Percentiles rank a stretch among this genome's conserved stretches.
Conservation (phyloP, 2,113 vertebrate species). For the Sphaerodactylus townsendi region DNA sequence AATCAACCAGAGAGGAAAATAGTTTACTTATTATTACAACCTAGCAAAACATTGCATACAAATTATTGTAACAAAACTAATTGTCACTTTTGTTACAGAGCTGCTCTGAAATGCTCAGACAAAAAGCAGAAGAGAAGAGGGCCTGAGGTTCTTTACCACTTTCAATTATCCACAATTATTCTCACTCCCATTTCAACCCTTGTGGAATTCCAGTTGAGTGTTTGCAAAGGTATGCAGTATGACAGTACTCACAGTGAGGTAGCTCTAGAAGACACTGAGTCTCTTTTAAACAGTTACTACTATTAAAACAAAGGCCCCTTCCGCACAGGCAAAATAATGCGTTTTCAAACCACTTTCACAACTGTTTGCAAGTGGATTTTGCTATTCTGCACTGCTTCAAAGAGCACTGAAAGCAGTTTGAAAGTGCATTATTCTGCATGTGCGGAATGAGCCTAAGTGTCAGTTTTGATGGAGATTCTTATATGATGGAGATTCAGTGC, state of each 20-base stretch:
- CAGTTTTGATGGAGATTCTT: too few relatives aligned
- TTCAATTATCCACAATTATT: neutral
- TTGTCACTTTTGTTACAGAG: neutral
- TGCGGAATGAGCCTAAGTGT: too few relatives aligned
- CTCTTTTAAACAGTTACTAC: fast-evolving
- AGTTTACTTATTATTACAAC: neutral
- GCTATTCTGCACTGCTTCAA: too few relatives aligned
- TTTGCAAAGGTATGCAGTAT: neutral
- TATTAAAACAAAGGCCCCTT: neutral
- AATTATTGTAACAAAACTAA: neutral
- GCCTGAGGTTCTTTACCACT: neutral
- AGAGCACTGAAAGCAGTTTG: too few relatives aligned
- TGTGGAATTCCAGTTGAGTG: neutral
- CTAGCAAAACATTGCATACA: neutral
- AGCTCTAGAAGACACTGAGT: fast-evolving
- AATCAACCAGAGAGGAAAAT: slow-evolving; percentile 43
- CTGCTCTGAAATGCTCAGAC: neutral
- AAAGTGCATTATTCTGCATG: too few relatives aligned
- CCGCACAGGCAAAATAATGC: too few relatives aligned
- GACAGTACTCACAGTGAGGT: neutral
- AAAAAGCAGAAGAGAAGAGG: neutral
- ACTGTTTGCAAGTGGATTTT: too few relatives aligned
- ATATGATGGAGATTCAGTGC: neutral
- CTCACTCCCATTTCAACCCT: too few relatives aligned
- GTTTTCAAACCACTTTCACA: too few relatives aligned